Evolutionary conservation across 1,140 invertebrate species (phyloP), one percentile per base, ranked within the genome.

Genomic region (Octopus bimaculoides): DNA sequence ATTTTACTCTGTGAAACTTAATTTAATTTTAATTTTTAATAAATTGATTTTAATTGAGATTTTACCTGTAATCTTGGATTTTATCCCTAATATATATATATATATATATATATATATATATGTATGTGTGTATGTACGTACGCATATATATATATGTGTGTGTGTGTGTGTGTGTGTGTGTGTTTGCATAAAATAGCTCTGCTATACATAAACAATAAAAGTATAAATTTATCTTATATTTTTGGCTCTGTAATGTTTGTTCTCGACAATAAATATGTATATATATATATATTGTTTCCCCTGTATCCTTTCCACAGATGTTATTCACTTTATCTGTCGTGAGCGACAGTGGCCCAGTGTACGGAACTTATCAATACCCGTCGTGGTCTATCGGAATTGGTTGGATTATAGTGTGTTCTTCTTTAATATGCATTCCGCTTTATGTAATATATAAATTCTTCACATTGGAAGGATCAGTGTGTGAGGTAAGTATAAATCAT

Each of bases 371-470:
- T 54, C 76, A 77, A 0, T 94, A 93, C 85, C 94, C 94, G 0
- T 74, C 84, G 10, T 94, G 93, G 93, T 92, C 92, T 0, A 87
- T 92, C 17, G 81, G 78, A 0, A 75, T 94, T 17, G 94, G 93
- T n/a, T 94, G 93, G 93, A 79, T 88, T 4, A 91, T 92, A 12
- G 93, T 92, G 56, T 82, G 89, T 4, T 86, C 90, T 5, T 94
- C 93, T 5, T 90, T 94, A 80, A 80, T 92, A 0, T 92, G 90
- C 79, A 93, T 94, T 78, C 93, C 93, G 4, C 84, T 91, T 17
- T 93, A 93, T 83, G 88, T 92, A 7, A 79, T 93, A 8, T 92
- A 91, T 84, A 88, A 87, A 66, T 85, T 92, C 79, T 82, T 89
- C 55, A 84, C 75, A 0, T 90, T 91, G 6, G 86, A 85, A 75